Conservation (phyloP, 2,113 vertebrate genomes). For the Gopherus evgoodei region DNA sequence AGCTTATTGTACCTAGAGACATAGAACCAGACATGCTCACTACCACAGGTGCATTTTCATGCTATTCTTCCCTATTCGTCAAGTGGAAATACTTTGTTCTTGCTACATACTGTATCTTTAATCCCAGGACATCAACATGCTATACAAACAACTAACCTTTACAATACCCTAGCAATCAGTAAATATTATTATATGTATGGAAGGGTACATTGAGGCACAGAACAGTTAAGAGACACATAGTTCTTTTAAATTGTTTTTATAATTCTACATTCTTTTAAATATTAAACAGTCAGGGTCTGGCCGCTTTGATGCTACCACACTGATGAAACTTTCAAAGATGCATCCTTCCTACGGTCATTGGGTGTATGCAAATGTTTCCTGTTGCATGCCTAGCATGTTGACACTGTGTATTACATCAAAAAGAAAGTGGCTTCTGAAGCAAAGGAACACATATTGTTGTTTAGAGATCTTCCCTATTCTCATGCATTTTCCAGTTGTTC, state of each 20-base stretch:
- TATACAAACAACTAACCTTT: neutral
- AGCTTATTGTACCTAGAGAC: neutral
- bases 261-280: neutral
- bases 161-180: accelerated
- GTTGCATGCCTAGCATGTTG: neutral
- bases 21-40: neutral
- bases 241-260: neutral
- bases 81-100: neutral
- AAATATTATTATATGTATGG: neutral
- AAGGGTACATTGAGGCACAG: neutral
- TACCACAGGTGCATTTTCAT: neutral
- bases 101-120: neutral
- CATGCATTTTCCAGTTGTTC: neutral
- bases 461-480: neutral
- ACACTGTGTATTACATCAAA: neutral
- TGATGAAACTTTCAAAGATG: neutral
- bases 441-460: neutral
- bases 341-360: neutral
- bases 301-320: neutral
- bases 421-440: neutral
- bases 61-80: neutral
- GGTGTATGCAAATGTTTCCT: neutral
- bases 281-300: neutral
- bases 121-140: neutral
- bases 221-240: neutral